A percentile compares a stretch with the other conserved stretches of the same genome.
Conservation (phyloP, 2,113 vertebrate genomes). For the Crotophaga sulcirostris region DNA sequence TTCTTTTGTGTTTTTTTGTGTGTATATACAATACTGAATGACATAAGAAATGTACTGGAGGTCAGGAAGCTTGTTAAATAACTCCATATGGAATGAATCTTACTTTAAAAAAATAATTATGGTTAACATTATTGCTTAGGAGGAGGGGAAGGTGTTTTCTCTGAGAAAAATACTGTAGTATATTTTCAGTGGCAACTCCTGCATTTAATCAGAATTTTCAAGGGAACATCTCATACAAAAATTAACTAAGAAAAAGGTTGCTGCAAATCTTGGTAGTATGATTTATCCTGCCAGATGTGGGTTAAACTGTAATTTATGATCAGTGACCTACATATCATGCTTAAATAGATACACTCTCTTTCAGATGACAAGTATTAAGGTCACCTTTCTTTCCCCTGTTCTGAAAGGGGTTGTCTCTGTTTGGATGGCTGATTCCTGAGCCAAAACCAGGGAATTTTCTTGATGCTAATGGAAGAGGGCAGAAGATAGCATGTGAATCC, state of each 20-base stretch:
- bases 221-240: background rate
- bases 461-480: slow-evolving; percentile 44
- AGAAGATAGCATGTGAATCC: slow-evolving; percentile 51
- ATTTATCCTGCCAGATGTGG: slow-evolving; percentile 32
- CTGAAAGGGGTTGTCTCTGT: background rate
- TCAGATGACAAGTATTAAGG: slow-evolving; percentile 18
- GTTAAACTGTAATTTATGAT: slow-evolving; percentile 29
- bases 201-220: slow-evolving; percentile 30
- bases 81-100: background rate
- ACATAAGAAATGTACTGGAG: background rate
- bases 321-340: slow-evolving; percentile 30
- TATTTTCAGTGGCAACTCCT: background rate
- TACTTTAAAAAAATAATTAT: background rate
- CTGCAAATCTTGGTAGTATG: background rate
- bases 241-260: background rate
- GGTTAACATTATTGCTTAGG: background rate
- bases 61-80: background rate
- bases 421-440: slow-evolving; percentile 26
- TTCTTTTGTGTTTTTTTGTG: background rate
- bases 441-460: slow-evolving; percentile 33
- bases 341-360: slow-evolving; percentile 33
- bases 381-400: slow-evolving; percentile 32
- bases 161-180: background rate
- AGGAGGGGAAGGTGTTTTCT: background rate
- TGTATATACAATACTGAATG: background rate